These are phyloP conservation scores for Andrena haemorrhoa DNA, from an alignment of 2,888 invertebrate genomes.

Conservation along the genomic window DNA sequence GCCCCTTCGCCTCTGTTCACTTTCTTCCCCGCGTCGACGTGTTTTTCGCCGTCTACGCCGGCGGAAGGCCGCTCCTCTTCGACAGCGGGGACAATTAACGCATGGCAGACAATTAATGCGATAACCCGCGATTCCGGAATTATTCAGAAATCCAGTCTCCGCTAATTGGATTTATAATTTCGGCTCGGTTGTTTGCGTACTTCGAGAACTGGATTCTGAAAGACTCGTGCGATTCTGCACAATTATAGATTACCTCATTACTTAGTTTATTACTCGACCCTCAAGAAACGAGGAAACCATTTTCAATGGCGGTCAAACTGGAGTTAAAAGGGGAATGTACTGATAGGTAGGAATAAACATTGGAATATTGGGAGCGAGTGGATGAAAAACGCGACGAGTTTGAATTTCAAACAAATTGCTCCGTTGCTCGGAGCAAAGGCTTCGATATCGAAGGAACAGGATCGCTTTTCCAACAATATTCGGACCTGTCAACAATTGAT, in stretches of 20 bases:
- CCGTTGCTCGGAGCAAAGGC: not conserved
- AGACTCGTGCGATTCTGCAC: too few species aligned
- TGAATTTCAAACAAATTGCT: not conserved
- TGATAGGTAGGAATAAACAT: not conserved
- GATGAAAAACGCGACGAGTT: not conserved
- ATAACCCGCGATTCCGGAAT: not conserved
- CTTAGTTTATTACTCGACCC: too few species aligned
- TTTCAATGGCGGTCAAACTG: too few species aligned
- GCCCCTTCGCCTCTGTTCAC: conserved; percentile 17
- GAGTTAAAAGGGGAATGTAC: not conserved
- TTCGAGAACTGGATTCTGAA: too few species aligned
- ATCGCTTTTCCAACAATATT: conserved; percentile 1
- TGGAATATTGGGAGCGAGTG: not conserved
- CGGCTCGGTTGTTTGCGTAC: too few species aligned
- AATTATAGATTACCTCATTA: too few species aligned
- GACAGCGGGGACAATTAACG: not conserved
- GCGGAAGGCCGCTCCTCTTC: not conserved
- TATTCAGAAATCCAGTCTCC: conserved; percentile 1
- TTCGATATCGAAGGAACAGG: not conserved
- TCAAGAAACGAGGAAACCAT: too few species aligned
- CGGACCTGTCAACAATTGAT: conserved; percentile 3
- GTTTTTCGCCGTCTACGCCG: conserved; percentile 18
- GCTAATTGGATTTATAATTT: too few species aligned
- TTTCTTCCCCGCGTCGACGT: conserved; percentile 32
- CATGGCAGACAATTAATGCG: conserved; percentile 20